Evolutionary conservation across 2,888 invertebrate genomes (phyloP).

Genomic region (Biston stratarius): DNA sequence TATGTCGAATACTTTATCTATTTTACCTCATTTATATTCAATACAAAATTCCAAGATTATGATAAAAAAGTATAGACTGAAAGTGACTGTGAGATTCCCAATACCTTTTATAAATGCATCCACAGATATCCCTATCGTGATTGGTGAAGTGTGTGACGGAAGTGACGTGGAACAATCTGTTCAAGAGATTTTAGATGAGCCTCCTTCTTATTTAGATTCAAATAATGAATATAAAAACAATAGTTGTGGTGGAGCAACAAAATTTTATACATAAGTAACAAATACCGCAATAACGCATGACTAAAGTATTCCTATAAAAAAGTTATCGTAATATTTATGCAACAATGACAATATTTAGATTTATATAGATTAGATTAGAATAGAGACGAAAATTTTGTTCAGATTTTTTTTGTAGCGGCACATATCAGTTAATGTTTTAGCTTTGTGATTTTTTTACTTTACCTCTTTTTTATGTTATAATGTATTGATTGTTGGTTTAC

Average conservation of each 20-base stretch:
- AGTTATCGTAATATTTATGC: too few species aligned
- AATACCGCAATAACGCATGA: too few species aligned
- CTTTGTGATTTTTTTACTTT: too few species aligned
- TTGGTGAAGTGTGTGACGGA: constrained; percentile 39
- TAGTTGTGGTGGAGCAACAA: not conserved
- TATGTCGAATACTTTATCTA: constrained; percentile 40
- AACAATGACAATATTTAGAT: too few species aligned
- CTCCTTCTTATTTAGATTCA: not conserved
- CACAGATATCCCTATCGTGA: constrained; percentile 49
- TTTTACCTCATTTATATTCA: constrained; percentile 44
- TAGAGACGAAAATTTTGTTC: too few species aligned
- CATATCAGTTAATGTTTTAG: too few species aligned
- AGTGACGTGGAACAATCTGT: not conserved
- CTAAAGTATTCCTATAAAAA: too few species aligned
- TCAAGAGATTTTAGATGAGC: not conserved
- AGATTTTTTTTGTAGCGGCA: too few species aligned
- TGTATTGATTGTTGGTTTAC: too few species aligned
- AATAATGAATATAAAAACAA: not conserved
- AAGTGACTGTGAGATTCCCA: constrained; percentile 48
- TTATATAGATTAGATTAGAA: too few species aligned
- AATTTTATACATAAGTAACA: not conserved
- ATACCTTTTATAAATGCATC: constrained; percentile 47
- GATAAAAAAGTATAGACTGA: constrained; percentile 45
- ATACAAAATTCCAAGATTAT: constrained; percentile 51
- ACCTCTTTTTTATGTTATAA: too few species aligned